Evolutionary conservation across 2,113 vertebrate species (phyloP), one percentile per base, ranked within the genome.

Genomic region (Chrysochloris asiatica): DNA sequence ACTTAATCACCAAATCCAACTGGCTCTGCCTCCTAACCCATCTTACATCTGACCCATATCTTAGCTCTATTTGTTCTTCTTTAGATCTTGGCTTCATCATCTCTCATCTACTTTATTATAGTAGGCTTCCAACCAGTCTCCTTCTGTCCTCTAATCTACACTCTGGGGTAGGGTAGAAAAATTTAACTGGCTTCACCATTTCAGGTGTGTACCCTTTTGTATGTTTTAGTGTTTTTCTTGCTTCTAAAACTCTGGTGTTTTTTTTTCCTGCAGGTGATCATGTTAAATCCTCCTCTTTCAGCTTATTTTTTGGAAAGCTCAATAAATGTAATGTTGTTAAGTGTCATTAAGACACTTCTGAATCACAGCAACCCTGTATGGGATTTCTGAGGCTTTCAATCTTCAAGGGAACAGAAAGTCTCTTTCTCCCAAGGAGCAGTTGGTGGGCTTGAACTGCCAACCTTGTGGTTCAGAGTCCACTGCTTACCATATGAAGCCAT

Each of bases 251-350:
- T 96, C 52, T 93, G 6, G 96, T 43, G 9, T 21, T 56, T 26
- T 9, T n/a, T n/a, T 96, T 96, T 97, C 30, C 30, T 95, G 97
- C n/a, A n/a, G 96, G 97, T 90, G 87, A 96, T 95, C 97, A 97
- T 95, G 88, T 97, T 90, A 97, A 96, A 96, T 91, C 96, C n/a
- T n/a, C 90, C 96, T 98, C 5, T 94, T 71, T 72, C 96, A 94
- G 84, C 97, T 98, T 90, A 96, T 98, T 63, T 96, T 59, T 95
- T 95, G 47, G 82, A 92, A 94, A n/a, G n/a, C n/a, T n/a, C n/a
- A n/a, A n/a, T n/a, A n/a, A n/a, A n/a, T n/a, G n/a, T n/a, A n/a
- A n/a, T n/a, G n/a, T n/a, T n/a, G n/a, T n/a, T n/a, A n/a, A n/a
- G n/a, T n/a, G n/a, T n/a, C n/a, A n/a, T n/a, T n/a, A n/a, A n/a